Percentiles rank a stretch among this genome's conserved stretches.
These are phyloP conservation scores for Diorhabda elongata DNA, from an alignment of 1,140 invertebrate genomes.

Conservation along the genomic window DNA sequence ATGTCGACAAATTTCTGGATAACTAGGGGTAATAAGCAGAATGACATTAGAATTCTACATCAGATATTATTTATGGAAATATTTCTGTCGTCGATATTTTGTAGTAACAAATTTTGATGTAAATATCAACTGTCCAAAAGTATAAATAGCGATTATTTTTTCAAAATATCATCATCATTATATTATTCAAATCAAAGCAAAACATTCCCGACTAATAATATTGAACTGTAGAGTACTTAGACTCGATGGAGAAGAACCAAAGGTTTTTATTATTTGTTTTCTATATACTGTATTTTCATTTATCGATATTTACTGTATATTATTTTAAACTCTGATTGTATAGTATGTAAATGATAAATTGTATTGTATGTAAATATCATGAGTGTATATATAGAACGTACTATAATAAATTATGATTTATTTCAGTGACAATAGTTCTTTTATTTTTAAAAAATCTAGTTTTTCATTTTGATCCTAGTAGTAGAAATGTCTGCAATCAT, in stretches of 20 bases:
- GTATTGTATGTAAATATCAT: background rate
- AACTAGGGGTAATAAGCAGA: background rate
- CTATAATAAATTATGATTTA: slow-evolving; percentile 1
- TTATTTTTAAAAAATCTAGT: background rate
- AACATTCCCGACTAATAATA: slow-evolving; percentile 7
- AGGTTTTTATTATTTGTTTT: slow-evolving; percentile 9
- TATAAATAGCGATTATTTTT: slow-evolving; percentile 8
- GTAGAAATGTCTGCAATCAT: too few relatives aligned
- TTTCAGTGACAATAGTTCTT: background rate
- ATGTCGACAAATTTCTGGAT: background rate
- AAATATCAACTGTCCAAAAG: slow-evolving; percentile 4
- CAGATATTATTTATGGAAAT: too few relatives aligned
- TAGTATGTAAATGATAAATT: slow-evolving; percentile 7
- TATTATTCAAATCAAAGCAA: slow-evolving; percentile 1
- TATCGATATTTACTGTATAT: background rate
- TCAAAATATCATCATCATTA: background rate
- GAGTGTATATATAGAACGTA: slow-evolving; percentile 2
- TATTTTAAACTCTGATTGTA: slow-evolving; percentile 7
- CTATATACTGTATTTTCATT: slow-evolving; percentile 7
- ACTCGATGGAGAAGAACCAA: slow-evolving; percentile 12
- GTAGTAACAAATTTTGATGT: background rate
- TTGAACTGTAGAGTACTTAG: slow-evolving; percentile 3
- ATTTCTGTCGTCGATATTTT: background rate
- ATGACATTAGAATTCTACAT: too few relatives aligned
- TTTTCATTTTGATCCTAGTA: background rate